Base-by-base conservation (phyloP, 23 tunicate genomes). In the Oikopleura dioica region DNA sequence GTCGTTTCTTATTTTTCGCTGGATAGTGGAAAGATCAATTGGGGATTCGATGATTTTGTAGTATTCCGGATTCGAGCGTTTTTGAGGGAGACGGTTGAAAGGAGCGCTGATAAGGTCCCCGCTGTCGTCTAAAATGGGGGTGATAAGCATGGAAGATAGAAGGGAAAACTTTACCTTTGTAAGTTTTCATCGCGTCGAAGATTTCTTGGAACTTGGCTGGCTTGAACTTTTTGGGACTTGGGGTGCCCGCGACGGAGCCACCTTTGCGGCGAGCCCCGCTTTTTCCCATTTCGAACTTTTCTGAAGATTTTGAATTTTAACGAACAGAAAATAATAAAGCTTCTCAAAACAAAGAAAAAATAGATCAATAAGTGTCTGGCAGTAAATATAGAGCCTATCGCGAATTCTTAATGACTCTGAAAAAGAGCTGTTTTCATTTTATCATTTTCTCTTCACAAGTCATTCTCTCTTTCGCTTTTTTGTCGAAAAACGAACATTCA, bases 21-120 rank as follows among this genome's bases (percentile, higher is more conserved):
- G 87, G 36, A 91, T 91, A 36, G 59, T 85, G 68, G 75, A 82
- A 92, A 91, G 82, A 77, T 91, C 97, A 24, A 91, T 91, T 0
- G 97, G 97, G 36, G 85, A 92, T 38, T 80, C 79, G n/a, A 91
- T 86, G n/a, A 85, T 78, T 82, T 91, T 91, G 76, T 85, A 91
- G 37, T 91, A 91, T 75, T 91, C 97, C 1, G 97, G 97, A 68
- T 85, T 9, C 9, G 55, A 9, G 9, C 55, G 9, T 44, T 44
- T 44, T 44, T 9, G 55, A 16, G 55, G 55, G 16, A 44, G 55
- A 9, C 55, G 9, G 16, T 44, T 44, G 55, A 44, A 44, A 9
- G 55, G 55, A 9, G 55, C 16, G 16, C 16, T 9, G 9, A 44
- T 44, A 44, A 44, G 55, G 55, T 44, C 55, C 55, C 55, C 55